Percentiles rank a stretch among this genome's conserved stretches.
phyloP scores from a whole-genome alignment of 2,113 vertebrate species.

The Callaeas wilsoni region DNA sequence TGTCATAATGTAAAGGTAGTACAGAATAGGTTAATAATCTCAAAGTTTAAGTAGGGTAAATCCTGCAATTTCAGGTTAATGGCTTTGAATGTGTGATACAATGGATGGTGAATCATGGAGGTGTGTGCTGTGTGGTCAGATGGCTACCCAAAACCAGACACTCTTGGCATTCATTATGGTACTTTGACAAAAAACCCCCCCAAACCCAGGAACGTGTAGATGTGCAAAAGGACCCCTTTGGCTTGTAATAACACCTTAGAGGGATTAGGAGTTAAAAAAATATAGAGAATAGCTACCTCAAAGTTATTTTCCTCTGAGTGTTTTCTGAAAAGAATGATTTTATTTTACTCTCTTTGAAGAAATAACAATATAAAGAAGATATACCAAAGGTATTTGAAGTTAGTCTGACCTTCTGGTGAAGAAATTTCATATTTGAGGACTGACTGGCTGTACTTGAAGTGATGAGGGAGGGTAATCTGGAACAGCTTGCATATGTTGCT shows the following conservation, averaged over 20 bases:
- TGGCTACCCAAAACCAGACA: accelerated
- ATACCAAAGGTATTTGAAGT: not conserved
- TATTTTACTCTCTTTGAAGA: not conserved
- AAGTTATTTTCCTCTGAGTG: not conserved
- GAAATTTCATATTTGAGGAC: not conserved
- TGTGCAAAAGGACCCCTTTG: not conserved
- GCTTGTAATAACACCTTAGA: not conserved
- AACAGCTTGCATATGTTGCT: not conserved
- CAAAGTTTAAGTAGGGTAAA: not conserved
- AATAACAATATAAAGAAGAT: not conserved
- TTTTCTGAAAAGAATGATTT: not conserved
- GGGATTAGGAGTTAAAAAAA: not conserved
- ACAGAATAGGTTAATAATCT: not conserved
- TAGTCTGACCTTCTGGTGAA: not conserved
- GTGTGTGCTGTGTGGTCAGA: not conserved
- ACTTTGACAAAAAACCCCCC: not conserved
- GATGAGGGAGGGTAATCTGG: not conserved
- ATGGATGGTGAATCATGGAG: not conserved
- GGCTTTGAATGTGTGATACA: not conserved
- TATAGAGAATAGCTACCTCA: not conserved
- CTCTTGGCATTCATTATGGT: not conserved
- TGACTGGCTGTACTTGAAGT: not conserved
- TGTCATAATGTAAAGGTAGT: not conserved
- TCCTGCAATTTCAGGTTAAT: not conserved
- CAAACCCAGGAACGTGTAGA: not conserved